These are phyloP conservation scores for Falco peregrinus DNA, from an alignment of 2,797 vertebrate species.

Conservation along the genomic window DNA sequence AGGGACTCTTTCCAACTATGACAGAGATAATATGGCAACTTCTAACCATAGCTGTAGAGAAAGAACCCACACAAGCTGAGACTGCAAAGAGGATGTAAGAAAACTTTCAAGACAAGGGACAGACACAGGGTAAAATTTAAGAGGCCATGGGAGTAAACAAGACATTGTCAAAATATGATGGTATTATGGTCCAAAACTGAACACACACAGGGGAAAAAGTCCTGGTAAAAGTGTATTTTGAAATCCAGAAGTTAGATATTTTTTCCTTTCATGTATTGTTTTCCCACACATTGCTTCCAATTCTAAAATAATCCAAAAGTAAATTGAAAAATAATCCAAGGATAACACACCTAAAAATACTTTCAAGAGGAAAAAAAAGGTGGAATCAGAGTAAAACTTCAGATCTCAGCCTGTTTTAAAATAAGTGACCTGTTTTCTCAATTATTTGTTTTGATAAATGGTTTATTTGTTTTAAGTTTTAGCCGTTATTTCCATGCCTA, in stretches of 20 bases:
- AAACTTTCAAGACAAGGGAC: neutral
- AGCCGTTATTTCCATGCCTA: slow-evolving; percentile 47
- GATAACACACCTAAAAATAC: slow-evolving; percentile 69
- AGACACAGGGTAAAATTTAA: neutral
- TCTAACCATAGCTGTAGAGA: neutral
- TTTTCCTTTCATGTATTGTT: slow-evolving; percentile 71
- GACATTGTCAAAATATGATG: neutral
- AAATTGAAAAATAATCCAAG: slow-evolving; percentile 71
- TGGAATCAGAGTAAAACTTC: neutral
- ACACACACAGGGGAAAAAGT: accelerated
- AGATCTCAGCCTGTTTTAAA: slow-evolving; percentile 15
- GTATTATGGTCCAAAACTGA: neutral
- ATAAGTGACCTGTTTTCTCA: slow-evolving; percentile 5
- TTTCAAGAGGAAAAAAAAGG: slow-evolving; percentile 50
- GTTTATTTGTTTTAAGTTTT: slow-evolving; percentile 30
- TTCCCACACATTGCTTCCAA: slow-evolving; percentile 68
- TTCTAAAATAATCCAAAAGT: slow-evolving; percentile 69
- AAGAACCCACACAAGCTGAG: neutral
- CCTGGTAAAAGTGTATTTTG: neutral
- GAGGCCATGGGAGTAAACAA: neutral
- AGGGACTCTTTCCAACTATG: neutral
- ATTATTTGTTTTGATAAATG: slow-evolving; percentile 20
- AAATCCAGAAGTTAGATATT: slow-evolving; percentile 59
- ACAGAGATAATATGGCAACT: neutral
- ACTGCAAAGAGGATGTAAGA: neutral